Conservation (phyloP, 1,140 invertebrate species). For the Drosophila eugracilis region DNA sequence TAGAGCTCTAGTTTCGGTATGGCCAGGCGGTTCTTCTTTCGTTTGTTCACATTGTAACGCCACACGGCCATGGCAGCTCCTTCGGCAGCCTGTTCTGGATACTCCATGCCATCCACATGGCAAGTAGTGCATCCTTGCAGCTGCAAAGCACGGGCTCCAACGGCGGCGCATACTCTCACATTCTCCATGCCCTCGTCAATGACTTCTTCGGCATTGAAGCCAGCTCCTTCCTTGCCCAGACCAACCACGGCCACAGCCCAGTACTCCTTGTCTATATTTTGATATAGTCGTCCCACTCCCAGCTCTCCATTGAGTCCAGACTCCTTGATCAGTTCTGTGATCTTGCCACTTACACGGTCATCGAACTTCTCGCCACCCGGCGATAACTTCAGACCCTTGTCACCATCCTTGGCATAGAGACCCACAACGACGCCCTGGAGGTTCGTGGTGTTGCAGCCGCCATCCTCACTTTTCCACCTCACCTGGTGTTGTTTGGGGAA, state of each 20-base stretch:
- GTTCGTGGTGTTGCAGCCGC: not conserved
- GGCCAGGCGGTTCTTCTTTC: slow-evolving; percentile 84
- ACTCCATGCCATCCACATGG: slow-evolving; percentile 89
- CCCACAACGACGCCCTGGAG: slow-evolving; percentile 51
- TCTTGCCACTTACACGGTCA: slow-evolving; percentile 63
- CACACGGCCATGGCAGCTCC: slow-evolving; percentile 88
- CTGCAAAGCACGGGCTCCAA: slow-evolving; percentile 86
- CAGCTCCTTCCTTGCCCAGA: slow-evolving; percentile 87
- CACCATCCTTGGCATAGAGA: slow-evolving; percentile 86
- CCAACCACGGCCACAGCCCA: slow-evolving; percentile 88
- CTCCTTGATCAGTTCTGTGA: slow-evolving; percentile 63
- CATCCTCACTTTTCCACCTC: slow-evolving; percentile 36
- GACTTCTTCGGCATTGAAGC: slow-evolving; percentile 87
- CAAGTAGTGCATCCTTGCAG: slow-evolving; percentile 86
- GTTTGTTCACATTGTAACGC: slow-evolving; percentile 88
- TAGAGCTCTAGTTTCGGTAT: slow-evolving; percentile 85
- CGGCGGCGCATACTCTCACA: slow-evolving; percentile 85
- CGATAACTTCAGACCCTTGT: slow-evolving; percentile 82
- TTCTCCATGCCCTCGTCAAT: slow-evolving; percentile 87
- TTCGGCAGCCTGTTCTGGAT: slow-evolving; percentile 91
- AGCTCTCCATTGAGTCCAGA: slow-evolving; percentile 67
- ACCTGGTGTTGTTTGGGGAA: slow-evolving; percentile 10
- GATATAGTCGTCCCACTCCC: slow-evolving; percentile 86
- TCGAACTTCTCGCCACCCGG: slow-evolving; percentile 71
- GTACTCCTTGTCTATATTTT: slow-evolving; percentile 87